Evolutionary conservation across 2,888 invertebrate species (phyloP).

Genomic region (Plemyria rubiginata): DNA sequence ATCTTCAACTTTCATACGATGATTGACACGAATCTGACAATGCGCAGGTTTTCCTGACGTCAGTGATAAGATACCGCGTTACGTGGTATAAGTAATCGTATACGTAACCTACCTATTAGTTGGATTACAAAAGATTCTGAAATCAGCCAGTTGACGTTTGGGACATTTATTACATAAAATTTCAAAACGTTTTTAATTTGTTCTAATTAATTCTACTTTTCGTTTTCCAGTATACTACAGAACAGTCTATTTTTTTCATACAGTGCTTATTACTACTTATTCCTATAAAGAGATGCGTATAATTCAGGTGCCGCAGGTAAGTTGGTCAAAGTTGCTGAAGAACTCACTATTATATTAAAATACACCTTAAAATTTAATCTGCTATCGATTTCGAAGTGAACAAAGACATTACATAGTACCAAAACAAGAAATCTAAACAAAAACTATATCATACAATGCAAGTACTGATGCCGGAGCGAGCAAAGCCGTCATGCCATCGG

Average conservation of each 20-base stretch:
- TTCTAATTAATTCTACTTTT: too few species aligned
- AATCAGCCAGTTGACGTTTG: not conserved
- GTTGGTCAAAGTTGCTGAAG: too few species aligned
- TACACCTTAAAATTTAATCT: too few species aligned
- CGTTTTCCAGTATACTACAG: too few species aligned
- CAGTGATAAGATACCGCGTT: constrained; percentile 12
- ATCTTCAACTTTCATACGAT: constrained; percentile 12
- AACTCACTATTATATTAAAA: too few species aligned
- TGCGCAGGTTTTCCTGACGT: constrained; percentile 24
- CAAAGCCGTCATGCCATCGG: constrained; percentile 57
- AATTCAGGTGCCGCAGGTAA: too few species aligned
- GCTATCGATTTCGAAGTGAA: not conserved
- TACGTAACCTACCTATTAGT: not conserved
- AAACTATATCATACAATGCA: constrained; percentile 37
- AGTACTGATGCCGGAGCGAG: constrained; percentile 35
- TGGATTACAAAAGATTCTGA: not conserved
- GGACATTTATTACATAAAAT: not conserved
- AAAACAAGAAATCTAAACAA: constrained; percentile 33
- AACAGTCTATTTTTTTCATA: too few species aligned
- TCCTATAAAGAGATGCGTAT: too few species aligned
- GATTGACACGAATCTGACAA: constrained; percentile 7
- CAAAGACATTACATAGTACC: constrained; percentile 12
- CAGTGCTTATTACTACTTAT: too few species aligned
- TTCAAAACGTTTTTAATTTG: too few species aligned
- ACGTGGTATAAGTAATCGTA: not conserved